Conservation (phyloP, 2,888 invertebrate genomes). For the Sarcophaga subvicina region DNA sequence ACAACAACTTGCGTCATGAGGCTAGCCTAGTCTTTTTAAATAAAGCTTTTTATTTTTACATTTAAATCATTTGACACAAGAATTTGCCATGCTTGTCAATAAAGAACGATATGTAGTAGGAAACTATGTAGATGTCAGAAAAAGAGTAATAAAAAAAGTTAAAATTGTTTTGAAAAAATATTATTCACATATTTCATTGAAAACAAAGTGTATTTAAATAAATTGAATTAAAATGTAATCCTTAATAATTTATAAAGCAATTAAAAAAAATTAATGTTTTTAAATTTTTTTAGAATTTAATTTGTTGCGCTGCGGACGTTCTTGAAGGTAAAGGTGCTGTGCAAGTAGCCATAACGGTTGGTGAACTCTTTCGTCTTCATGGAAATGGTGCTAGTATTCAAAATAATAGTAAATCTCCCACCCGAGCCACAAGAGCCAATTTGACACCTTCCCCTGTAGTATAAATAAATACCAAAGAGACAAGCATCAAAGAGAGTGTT, state of each 20-base stretch:
- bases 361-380: conserved; percentile 89
- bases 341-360: conserved; percentile 94
- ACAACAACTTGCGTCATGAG: too few relatives aligned
- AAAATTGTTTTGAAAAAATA: too few relatives aligned
- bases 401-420: conserved; percentile 77
- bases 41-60: too few relatives aligned
- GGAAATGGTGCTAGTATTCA: conserved; percentile 81
- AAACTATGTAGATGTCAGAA: too few relatives aligned
- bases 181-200: too few relatives aligned
- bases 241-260: too few relatives aligned
- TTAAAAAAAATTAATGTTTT: conserved; percentile 42
- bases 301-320: conserved; percentile 96
- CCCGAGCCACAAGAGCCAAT: conserved; percentile 77
- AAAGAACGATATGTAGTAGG: too few relatives aligned
- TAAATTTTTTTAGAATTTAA: conserved; percentile 88
- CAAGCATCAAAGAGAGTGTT: not conserved
- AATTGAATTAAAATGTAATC: too few relatives aligned
- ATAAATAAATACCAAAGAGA: conserved; percentile 67
- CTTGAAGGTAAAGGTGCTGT: conserved; percentile 94
- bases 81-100: too few relatives aligned
- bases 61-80: too few relatives aligned
- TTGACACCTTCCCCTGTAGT: conserved; percentile 79
- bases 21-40: too few relatives aligned
- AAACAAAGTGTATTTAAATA: not conserved
- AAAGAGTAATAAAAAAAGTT: too few relatives aligned